phyloP scores from a whole-genome alignment of 2,888 invertebrate genomes.

The Idaea aversata region DNA sequence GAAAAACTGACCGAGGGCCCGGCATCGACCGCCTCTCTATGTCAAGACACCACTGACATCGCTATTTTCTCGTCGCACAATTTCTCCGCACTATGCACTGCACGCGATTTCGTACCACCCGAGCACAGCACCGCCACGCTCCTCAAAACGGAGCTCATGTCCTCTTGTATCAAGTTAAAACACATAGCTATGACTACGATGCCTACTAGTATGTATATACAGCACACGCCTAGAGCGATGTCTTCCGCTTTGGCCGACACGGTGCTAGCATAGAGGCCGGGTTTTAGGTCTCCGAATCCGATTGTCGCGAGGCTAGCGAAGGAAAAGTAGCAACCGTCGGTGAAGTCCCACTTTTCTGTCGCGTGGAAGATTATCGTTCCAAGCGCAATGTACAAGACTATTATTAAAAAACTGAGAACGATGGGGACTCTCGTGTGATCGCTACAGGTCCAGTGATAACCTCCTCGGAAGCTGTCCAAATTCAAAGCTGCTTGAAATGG shows the following conservation, averaged over 20 bases:
- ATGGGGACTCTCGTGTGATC: constrained; percentile 91
- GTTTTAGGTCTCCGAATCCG: constrained; percentile 90
- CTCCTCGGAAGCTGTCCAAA: constrained; percentile 59
- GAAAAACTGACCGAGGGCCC: constrained; percentile 53
- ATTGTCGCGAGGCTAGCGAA: constrained; percentile 90
- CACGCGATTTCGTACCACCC: constrained; percentile 48
- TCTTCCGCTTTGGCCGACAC: constrained; percentile 77
- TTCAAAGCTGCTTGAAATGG: constrained; percentile 73
- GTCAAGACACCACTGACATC: constrained; percentile 80
- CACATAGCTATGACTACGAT: constrained; percentile 94
- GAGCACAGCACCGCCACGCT: constrained; percentile 47
- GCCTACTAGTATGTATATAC: constrained; percentile 90
- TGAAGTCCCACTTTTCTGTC: constrained; percentile 94
- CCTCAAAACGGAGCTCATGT: constrained; percentile 71
- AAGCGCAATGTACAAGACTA: constrained; percentile 92
- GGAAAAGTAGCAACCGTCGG: constrained; percentile 92
- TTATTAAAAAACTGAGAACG: constrained; percentile 90
- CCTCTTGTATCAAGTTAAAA: constrained; percentile 91
- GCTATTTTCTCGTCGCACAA: constrained; percentile 73
- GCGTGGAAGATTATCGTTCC: constrained; percentile 94
- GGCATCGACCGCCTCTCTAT: constrained; percentile 61
- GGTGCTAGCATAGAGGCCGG: constrained; percentile 79
- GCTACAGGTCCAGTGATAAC: constrained; percentile 69
- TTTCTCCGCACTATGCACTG: constrained; percentile 70
- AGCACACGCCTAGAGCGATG: constrained; percentile 87